Evolutionary conservation across 2,888 invertebrate genomes (phyloP), one percentile per base, ranked within the genome.

Genomic region (Drosophila nigricruria): DNA sequence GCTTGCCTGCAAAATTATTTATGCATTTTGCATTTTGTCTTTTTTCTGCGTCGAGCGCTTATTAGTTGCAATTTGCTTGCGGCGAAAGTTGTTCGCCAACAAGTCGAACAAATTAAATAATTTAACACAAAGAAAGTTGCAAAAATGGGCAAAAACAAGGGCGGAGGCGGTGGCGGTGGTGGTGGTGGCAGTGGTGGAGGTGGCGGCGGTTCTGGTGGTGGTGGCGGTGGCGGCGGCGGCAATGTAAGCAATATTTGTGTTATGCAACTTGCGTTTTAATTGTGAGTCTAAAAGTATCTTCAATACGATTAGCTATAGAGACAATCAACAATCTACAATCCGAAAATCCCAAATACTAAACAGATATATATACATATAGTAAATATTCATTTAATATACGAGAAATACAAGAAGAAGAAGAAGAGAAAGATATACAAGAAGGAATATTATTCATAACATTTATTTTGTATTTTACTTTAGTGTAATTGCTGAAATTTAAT

Each of bases 231-330:
- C 5, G 91, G 91, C 6, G 91, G 91, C 67, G 91, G 84, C 63
- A 92, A 91, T 91, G 91, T 91, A 91, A 91, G 91, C 90, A 92
- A 91, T 85, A 90, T 90, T 85, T 91, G 90, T 92, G 88, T 91
- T 92, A 90, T 91, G 88, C 91, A 91, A 88, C 90, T 81, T 18
- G 54, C 63, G 66, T 49, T 70, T 73, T 79, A 84, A 90, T 58
- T 79, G 77, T 86, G 73, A 86, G 86, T 88, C 61, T 45, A 70
- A 70, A 70, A 61, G 60, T 63, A 52, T 43, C 50, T 43, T 50
- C 42, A 52, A 56, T 38, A 16, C 30, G 40, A 32, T 30, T 20
- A 36, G 20, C 10, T 40, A 20, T 25, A 45, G 9, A 67, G 20
- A 27, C 25, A 14, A 25, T n/a, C 38, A 9, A 20, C 20, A 20